phyloP scores from a whole-genome alignment of 2,113 vertebrate genomes.

The Esox niger region DNA sequence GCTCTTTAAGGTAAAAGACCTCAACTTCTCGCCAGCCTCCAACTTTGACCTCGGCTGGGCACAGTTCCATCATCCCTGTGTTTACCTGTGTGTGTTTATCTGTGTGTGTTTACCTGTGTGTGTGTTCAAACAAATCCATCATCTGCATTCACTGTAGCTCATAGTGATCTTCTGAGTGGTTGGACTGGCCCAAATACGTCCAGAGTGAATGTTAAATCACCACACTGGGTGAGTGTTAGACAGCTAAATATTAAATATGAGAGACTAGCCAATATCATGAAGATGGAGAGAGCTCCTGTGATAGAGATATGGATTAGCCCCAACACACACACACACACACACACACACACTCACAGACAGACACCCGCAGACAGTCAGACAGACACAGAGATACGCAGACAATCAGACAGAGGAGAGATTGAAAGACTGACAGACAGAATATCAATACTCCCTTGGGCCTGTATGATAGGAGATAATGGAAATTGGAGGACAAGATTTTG shows the following conservation, averaged over 20 bases:
- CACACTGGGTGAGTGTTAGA: background rate
- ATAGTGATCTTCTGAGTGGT: background rate
- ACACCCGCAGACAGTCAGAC: background rate
- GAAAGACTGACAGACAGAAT: too few species aligned
- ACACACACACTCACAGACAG: slow-evolving; percentile 19
- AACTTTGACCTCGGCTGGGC: too few species aligned
- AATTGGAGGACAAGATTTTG: slow-evolving; percentile 61
- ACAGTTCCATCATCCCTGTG: too few species aligned
- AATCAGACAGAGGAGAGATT: background rate
- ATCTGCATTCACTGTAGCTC: background rate
- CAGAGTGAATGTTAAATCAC: background rate
- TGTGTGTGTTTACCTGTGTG: too few species aligned
- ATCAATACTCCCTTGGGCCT: slow-evolving; percentile 23
- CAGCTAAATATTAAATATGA: background rate
- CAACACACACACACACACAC: slow-evolving; percentile 11
- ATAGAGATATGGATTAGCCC: background rate
- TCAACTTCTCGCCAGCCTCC: too few species aligned
- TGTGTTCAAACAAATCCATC: background rate
- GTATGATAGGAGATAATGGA: slow-evolving; percentile 56
- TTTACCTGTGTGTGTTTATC: too few species aligned
- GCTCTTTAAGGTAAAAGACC: too few species aligned
- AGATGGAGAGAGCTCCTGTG: background rate
- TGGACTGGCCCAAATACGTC: background rate
- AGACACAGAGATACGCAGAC: background rate
- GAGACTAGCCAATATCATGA: background rate